phyloP scores from a whole-genome alignment of 2,797 vertebrate species.

The Ctenosaura bakeri region DNA sequence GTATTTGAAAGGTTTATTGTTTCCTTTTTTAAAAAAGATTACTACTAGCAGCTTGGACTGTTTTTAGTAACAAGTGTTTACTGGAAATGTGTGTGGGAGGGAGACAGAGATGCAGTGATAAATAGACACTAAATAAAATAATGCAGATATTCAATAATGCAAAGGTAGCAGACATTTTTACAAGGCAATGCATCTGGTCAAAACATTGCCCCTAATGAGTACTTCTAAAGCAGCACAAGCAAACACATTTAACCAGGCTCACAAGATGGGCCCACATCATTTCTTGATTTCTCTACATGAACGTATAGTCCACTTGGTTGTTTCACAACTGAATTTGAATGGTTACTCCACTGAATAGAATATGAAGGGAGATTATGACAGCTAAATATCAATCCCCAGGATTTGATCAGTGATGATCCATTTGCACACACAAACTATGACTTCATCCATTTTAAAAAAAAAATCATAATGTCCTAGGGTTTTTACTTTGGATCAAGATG shows the following conservation, averaged over 20 bases:
- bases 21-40: too few species aligned
- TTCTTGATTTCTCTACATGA: not conserved
- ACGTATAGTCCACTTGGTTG: not conserved
- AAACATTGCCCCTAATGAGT: not conserved
- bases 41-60: too few species aligned
- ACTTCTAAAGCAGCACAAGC: not conserved
- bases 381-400: not conserved
- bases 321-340: not conserved
- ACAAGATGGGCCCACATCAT: too few species aligned
- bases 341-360: not conserved
- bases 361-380: not conserved
- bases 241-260: not conserved
- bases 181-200: not conserved
- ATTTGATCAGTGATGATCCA: too few species aligned
- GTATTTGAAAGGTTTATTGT: too few species aligned
- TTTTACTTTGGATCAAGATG: not conserved
- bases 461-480: not conserved
- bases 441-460: too few species aligned
- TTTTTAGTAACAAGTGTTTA: not conserved
- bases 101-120: not conserved
- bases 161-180: conserved; percentile 16
- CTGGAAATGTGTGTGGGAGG: not conserved
- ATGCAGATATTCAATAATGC: not conserved
- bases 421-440: too few species aligned
- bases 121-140: not conserved